Conservation (phyloP, 2,888 invertebrate species). For the Andrena hattorfiana region DNA sequence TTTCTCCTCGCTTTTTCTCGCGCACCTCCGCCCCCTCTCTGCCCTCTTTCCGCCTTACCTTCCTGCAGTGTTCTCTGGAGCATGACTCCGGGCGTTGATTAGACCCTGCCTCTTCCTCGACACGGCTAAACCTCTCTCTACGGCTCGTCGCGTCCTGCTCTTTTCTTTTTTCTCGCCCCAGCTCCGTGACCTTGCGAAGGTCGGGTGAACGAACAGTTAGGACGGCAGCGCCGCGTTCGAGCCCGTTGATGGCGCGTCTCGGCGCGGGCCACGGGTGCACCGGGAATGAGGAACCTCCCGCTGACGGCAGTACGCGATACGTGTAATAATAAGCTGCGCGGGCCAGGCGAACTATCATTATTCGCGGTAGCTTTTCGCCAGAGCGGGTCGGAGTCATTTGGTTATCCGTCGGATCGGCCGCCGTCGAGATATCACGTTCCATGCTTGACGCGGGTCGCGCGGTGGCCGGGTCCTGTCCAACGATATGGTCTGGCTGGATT, state of each 20-base stretch:
- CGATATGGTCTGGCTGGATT: background rate
- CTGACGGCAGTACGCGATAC: constrained; percentile 46
- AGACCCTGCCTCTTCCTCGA: constrained; percentile 74
- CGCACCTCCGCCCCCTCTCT: constrained; percentile 40
- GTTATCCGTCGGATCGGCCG: constrained; percentile 39
- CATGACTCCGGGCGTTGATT: constrained; percentile 85
- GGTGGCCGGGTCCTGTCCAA: background rate
- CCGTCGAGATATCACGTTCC: background rate
- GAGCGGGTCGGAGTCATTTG: constrained; percentile 26
- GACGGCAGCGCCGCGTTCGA: constrained; percentile 35
- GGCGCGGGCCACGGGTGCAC: constrained; percentile 2
- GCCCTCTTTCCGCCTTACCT: constrained; percentile 63
- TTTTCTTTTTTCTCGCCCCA: constrained; percentile 73
- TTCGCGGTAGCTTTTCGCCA: constrained; percentile 24
- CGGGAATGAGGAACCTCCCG: constrained; percentile 35
- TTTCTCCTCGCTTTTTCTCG: constrained; percentile 20
- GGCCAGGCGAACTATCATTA: constrained; percentile 41
- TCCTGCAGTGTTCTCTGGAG: constrained; percentile 78
- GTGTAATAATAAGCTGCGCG: constrained; percentile 46
- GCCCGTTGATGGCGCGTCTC: constrained; percentile 27
- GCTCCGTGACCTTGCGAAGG: constrained; percentile 84
- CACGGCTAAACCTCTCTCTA: constrained; percentile 66
- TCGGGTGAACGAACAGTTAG: constrained; percentile 84
- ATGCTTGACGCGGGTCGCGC: background rate
- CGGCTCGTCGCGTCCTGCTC: constrained; percentile 51